Percentiles rank a stretch among this genome's conserved stretches.
These are phyloP conservation scores for Odocoileus hemionus DNA, from an alignment of 2,113 vertebrate genomes.

Conservation along the genomic window DNA sequence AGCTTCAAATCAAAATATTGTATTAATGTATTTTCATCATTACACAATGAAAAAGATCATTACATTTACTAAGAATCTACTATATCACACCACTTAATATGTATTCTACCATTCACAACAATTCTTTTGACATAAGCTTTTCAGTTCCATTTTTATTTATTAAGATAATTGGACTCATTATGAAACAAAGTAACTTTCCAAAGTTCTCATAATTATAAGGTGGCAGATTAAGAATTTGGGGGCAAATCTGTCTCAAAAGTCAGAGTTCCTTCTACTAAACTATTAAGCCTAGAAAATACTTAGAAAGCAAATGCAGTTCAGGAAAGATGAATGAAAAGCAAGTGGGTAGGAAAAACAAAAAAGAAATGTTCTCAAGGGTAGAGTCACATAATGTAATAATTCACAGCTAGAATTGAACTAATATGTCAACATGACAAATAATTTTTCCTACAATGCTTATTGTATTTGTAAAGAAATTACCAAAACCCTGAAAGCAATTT, in stretches of 20 bases:
- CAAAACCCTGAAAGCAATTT: not conserved
- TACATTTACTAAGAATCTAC: not conserved
- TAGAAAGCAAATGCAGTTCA: not conserved
- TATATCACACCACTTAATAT: not conserved
- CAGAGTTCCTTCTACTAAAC: not conserved
- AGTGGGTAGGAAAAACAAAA: not conserved
- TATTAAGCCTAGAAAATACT: not conserved
- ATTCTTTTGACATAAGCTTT: not conserved
- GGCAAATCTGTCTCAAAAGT: not conserved
- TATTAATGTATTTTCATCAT: not conserved
- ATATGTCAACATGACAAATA: not conserved
- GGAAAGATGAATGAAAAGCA: not conserved
- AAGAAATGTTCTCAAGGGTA: not conserved
- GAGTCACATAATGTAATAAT: not conserved
- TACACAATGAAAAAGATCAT: not conserved
- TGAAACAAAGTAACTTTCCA: not conserved
- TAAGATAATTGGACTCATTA: not conserved
- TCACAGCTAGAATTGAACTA: not conserved
- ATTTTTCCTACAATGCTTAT: not conserved
- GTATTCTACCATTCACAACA: not conserved
- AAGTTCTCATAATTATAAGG: not conserved
- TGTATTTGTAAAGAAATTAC: conserved; percentile 9
- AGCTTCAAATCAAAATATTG: not conserved
- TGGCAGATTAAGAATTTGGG: not conserved
- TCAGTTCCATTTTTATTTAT: not conserved